phyloP scores from a whole-genome alignment of 2,888 invertebrate species.

The Acanthoscelides obtectus region DNA sequence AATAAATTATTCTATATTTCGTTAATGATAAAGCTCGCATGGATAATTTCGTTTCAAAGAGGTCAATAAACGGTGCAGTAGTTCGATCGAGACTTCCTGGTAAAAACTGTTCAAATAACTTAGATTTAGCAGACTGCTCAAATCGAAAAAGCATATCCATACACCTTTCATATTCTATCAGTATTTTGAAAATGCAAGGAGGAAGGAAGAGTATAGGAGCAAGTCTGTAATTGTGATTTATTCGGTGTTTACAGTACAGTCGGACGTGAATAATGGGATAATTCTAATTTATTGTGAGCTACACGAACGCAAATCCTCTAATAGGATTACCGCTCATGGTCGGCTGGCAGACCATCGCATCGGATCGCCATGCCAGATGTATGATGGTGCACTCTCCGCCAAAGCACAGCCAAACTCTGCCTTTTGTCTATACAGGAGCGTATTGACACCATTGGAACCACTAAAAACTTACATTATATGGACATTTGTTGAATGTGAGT shows the following conservation, averaged over 20 bases:
- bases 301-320: constrained; percentile 44
- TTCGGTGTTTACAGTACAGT: constrained; percentile 38
- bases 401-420: neutral
- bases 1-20: no score
- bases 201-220: neutral
- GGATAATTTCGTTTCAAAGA: no score
- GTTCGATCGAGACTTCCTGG: no score
- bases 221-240: constrained; percentile 41
- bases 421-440: neutral
- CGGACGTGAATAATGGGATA: constrained; percentile 43
- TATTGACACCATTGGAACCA: neutral
- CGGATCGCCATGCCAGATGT: constrained; percentile 32
- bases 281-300: constrained; percentile 44
- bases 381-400: constrained; percentile 17
- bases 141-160: no score
- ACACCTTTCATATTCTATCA: no score
- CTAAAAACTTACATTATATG: no score
- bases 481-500: no score
- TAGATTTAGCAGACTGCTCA: no score
- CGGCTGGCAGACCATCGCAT: constrained; percentile 23
- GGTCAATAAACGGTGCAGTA: no score
- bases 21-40: no score
- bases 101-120: no score
- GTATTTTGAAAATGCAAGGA: neutral
- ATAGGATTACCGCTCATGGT: constrained; percentile 43